These are phyloP conservation scores for Tillus elongatus DNA, from an alignment of 2,888 invertebrate genomes.

Conservation along the genomic window DNA sequence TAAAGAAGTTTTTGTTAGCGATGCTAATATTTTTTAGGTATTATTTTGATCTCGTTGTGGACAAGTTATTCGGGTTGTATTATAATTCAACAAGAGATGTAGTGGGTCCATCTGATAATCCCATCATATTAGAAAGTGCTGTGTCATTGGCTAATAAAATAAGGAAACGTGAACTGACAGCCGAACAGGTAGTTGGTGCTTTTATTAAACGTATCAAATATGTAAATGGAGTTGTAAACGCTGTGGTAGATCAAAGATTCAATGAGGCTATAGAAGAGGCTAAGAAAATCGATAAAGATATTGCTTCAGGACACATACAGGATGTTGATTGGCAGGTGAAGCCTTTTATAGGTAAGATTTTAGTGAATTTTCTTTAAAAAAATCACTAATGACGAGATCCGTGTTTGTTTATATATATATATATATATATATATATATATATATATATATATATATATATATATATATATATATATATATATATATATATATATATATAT, in stretches of 20 bases:
- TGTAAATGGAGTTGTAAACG: constrained; percentile 67
- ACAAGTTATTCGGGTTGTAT: constrained; percentile 41
- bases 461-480: too few species aligned
- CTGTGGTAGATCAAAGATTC: constrained; percentile 74
- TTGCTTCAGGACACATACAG: constrained; percentile 50
- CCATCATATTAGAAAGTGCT: constrained; percentile 54
- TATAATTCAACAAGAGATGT: constrained; percentile 35
- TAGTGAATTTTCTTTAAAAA: too few species aligned
- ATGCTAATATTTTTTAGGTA: constrained; percentile 39
- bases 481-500: too few species aligned
- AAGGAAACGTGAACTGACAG: constrained; percentile 51
- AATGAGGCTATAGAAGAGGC: constrained; percentile 72
- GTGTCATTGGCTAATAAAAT: constrained; percentile 58
- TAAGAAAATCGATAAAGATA: constrained; percentile 56
- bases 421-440: too few species aligned
- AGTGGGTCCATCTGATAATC: constrained; percentile 38
- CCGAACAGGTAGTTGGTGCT: constrained; percentile 59
- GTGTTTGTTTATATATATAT: too few species aligned
- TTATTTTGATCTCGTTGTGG: constrained; percentile 43
- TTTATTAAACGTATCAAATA: constrained; percentile 70
- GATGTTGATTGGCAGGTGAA: constrained; percentile 57
- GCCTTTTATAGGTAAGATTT: constrained; percentile 62
- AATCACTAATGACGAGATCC: too few species aligned
- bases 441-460: too few species aligned
- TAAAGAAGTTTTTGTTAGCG: constrained; percentile 29